Evolutionary conservation across 2,888 invertebrate species (phyloP).

Genomic region (Disparrhopalites patrizii): DNA sequence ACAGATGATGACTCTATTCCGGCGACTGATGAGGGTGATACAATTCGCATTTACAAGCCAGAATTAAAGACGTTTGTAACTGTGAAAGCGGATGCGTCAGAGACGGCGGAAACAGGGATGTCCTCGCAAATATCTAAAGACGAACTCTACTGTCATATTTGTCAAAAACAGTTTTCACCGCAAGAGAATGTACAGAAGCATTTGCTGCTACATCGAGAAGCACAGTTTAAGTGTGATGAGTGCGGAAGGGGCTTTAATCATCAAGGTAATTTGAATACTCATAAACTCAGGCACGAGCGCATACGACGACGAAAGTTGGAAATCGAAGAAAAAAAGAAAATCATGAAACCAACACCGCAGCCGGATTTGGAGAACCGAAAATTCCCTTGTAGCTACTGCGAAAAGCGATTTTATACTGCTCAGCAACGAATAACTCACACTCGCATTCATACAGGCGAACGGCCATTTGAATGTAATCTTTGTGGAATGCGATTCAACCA

Average conservation of each 20-base stretch:
- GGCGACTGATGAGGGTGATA: background rate
- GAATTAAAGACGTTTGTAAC: slow-evolving; percentile 19
- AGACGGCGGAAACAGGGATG: background rate
- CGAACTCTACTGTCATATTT: slow-evolving; percentile 15
- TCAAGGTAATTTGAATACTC: slow-evolving; percentile 23
- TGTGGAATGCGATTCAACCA: slow-evolving; percentile 22
- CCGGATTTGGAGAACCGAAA: slow-evolving; percentile 13
- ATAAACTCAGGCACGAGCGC: slow-evolving; percentile 7
- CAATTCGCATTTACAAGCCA: slow-evolving; percentile 17
- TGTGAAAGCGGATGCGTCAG: background rate
- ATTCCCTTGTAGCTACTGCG: slow-evolving; percentile 11
- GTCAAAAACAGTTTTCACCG: slow-evolving; percentile 14
- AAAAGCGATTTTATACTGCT: slow-evolving; percentile 18
- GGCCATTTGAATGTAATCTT: slow-evolving; percentile 11
- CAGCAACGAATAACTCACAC: slow-evolving; percentile 13
- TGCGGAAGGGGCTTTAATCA: slow-evolving; percentile 18
- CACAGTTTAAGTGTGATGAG: slow-evolving; percentile 19
- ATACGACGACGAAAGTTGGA: background rate
- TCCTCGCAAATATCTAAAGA: background rate
- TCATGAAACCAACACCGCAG: background rate
- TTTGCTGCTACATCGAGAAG: slow-evolving; percentile 9
- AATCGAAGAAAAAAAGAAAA: background rate
- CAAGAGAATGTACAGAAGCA: slow-evolving; percentile 20
- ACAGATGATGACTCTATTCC: background rate
- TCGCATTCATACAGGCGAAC: slow-evolving; percentile 13